Base-by-base conservation (phyloP, 1,140 invertebrate genomes). In the Manduca sexta region DNA sequence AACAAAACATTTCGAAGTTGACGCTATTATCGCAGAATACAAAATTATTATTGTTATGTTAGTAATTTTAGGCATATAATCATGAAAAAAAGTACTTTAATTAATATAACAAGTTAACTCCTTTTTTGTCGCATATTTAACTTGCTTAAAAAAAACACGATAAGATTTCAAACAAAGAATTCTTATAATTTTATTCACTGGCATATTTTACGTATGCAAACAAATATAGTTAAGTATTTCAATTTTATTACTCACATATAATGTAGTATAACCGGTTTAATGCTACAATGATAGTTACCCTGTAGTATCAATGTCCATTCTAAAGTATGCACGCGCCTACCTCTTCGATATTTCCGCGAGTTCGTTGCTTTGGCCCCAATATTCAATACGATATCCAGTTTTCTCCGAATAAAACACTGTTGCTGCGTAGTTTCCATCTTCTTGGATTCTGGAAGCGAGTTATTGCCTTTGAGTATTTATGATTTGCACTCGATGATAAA, bases 361-460 rank as follows among this genome's bases (percentile, higher is more conserved):
- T 69, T 93, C 88, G 57, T 93, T 93, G 56, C 91, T 90, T 78
- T 93, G 92, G 26, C 92, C 92, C 91, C 91, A 93, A 73, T 91
- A 93, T 66, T 93, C 90, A 34, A 93, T 90, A 6, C 88, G 87
- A 65, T 91, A 93, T 50, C 91, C 90, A 47, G 88, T 87, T 59
- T 90, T 89, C 49, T 89, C 86, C 39, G 88, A 89, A 88, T 91
- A 93, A 68, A 88, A 89, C 14, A 92, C 91, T 15, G 91, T 93
- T 45, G 92, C 92, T 29, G 91, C 87, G 58, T 91, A 92, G 29
- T 89, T 92, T 46, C 91, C 92, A 87, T 93, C 92, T 65, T 92
- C 89, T 65, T 91, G 88, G 35, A 88, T 89, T 67, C 92, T 92
- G 62, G 7, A 72, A 77, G 31, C 7, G 50, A 39, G 42, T 42